These are phyloP conservation scores for Deroplatys truncata DNA, from an alignment of 2,888 invertebrate genomes.

Conservation along the genomic window DNA sequence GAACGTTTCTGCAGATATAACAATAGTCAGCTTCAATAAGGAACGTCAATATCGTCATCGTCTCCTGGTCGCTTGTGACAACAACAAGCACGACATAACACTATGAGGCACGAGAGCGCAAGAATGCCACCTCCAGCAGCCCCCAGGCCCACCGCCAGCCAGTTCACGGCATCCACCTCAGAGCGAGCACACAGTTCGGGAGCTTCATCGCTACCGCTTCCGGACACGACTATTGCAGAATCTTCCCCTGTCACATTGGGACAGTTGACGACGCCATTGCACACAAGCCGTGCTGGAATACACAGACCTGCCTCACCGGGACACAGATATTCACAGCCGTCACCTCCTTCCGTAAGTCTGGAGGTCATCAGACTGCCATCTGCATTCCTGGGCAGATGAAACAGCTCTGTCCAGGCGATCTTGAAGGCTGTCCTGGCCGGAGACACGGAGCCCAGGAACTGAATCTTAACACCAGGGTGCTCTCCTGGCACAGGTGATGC, in stretches of 20 bases:
- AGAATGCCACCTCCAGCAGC: conserved; percentile 56
- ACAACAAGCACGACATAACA: conserved; percentile 59
- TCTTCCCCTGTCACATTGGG: conserved; percentile 58
- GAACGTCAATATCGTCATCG: conserved; percentile 55
- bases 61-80: conserved; percentile 53
- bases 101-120: conserved; percentile 54
- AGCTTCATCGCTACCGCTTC: conserved; percentile 62
- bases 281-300: conserved; percentile 77
- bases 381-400: conserved; percentile 77
- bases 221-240: conserved; percentile 45
- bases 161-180: conserved; percentile 51
- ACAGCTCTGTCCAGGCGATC: conserved; percentile 86
- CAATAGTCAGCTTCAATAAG: conserved; percentile 48
- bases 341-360: conserved; percentile 58
- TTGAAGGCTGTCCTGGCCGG: conserved; percentile 83
- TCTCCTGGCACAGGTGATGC: conserved; percentile 11
- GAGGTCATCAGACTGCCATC: conserved; percentile 78
- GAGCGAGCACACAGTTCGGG: conserved; percentile 63
- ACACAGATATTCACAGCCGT: conserved; percentile 80
- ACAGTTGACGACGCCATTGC: conserved; percentile 85
- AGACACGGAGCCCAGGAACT: conserved; percentile 58
- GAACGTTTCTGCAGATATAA: not conserved
- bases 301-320: conserved; percentile 80
- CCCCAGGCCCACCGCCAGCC: conserved; percentile 60
- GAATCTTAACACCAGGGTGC: conserved; percentile 35